phyloP scores from a whole-genome alignment of 2,113 vertebrate species.

The Macrotis lagotis region DNA sequence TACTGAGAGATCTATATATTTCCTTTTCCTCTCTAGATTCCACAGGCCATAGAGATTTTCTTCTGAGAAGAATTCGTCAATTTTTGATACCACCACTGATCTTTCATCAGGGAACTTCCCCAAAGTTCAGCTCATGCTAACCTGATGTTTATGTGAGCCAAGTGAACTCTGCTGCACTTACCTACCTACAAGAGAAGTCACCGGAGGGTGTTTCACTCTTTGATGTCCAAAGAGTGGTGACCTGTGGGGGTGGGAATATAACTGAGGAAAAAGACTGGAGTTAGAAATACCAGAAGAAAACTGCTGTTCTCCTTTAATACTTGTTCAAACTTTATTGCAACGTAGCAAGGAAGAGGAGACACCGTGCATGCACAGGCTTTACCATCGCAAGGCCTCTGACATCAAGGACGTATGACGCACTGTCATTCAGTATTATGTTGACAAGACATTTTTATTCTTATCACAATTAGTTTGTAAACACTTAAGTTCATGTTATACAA shows the following conservation, averaged over 20 bases:
- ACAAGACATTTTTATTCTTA: slow-evolving; percentile 87
- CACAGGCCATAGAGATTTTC: slow-evolving; percentile 99
- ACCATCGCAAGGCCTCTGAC: slow-evolving; percentile 85
- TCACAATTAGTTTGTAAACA: slow-evolving; percentile 93
- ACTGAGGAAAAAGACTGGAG: slow-evolving; percentile 63
- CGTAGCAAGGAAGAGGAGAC: slow-evolving; percentile 80
- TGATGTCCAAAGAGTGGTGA: slow-evolving; percentile 66
- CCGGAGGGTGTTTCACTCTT: slow-evolving; percentile 60
- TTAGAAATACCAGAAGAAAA: slow-evolving; percentile 76
- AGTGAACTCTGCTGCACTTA: slow-evolving; percentile 67
- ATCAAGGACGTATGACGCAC: slow-evolving; percentile 72
- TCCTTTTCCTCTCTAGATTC: slow-evolving; percentile 86
- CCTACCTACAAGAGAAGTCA: slow-evolving; percentile 37
- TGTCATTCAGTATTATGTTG: slow-evolving; percentile 82
- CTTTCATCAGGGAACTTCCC: slow-evolving; percentile 84
- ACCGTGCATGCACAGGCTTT: slow-evolving; percentile 89
- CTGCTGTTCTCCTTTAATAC: slow-evolving; percentile 78
- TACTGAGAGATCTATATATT: not conserved
- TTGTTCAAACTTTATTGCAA: slow-evolving; percentile 83
- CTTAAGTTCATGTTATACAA: slow-evolving; percentile 96
- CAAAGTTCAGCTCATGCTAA: slow-evolving; percentile 76
- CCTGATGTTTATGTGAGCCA: slow-evolving; percentile 70
- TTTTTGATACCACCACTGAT: slow-evolving; percentile 88
- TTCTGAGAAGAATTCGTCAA: slow-evolving; percentile 97
- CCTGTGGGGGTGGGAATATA: slow-evolving; percentile 62